These are phyloP conservation scores for Phalacrocorax pelagicus DNA, from an alignment of 2,113 vertebrate species.

Conservation along the genomic window DNA sequence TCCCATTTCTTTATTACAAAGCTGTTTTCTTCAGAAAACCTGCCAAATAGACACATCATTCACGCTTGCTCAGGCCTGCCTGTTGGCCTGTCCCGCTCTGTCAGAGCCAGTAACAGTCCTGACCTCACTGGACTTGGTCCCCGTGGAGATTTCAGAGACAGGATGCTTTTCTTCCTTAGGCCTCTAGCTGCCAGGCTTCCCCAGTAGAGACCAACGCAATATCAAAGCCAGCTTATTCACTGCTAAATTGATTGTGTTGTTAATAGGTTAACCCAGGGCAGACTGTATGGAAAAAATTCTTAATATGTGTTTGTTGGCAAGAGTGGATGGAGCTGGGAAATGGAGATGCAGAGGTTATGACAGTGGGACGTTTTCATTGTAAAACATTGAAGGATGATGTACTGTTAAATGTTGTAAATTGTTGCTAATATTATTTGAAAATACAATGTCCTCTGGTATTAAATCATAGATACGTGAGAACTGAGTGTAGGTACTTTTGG, in stretches of 20 bases:
- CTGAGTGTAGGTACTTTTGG: background rate
- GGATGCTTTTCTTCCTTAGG: background rate
- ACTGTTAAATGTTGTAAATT: background rate
- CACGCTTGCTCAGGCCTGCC: background rate
- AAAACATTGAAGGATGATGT: background rate
- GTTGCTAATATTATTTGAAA: background rate
- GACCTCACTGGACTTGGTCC: background rate
- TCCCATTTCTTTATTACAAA: background rate
- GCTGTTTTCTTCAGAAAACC: background rate
- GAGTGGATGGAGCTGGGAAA: background rate
- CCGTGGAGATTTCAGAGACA: background rate
- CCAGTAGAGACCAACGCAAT: background rate
- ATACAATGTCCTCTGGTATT: background rate
- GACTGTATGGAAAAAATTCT: background rate
- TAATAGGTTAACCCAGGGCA: constrained; percentile 3
- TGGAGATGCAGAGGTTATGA: background rate
- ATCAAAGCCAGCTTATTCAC: background rate
- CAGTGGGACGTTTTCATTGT: background rate
- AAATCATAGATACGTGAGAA: background rate
- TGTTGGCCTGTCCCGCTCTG: background rate
- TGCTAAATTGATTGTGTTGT: constrained; percentile 3
- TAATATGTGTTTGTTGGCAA: background rate
- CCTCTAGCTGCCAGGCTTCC: background rate
- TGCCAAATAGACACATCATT: constrained; percentile 15
- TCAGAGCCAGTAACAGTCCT: background rate